Evolutionary conservation across 2,113 vertebrate genomes (phyloP).

Genomic region (Numida meleagris): DNA sequence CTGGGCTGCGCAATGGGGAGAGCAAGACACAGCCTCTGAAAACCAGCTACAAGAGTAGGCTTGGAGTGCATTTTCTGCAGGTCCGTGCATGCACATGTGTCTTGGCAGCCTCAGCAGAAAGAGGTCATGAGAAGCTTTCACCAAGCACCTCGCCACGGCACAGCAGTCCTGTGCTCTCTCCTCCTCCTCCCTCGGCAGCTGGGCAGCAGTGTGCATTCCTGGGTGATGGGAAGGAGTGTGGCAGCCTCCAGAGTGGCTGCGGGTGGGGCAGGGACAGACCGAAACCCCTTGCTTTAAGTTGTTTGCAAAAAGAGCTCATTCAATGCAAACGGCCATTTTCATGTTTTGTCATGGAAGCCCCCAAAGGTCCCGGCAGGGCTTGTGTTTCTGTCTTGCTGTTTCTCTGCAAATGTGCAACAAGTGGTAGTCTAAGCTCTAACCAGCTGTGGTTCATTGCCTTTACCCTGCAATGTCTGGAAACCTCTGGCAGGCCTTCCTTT

Average conservation of each 20-base stretch:
- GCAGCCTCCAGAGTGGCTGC: background rate
- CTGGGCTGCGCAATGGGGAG: background rate
- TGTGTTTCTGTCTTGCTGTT: background rate
- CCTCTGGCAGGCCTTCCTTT: background rate
- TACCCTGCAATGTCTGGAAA: background rate
- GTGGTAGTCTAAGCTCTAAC: background rate
- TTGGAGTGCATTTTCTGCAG: fast-evolving
- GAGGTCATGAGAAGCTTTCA: background rate
- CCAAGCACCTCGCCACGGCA: background rate
- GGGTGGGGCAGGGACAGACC: background rate
- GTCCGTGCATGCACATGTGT: fast-evolving
- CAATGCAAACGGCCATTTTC: background rate
- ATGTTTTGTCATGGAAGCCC: background rate
- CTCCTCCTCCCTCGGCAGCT: background rate
- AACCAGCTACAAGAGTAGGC: background rate
- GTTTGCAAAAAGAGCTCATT: background rate
- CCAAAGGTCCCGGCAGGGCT: background rate
- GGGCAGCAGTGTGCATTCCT: fast-evolving
- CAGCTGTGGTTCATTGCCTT: background rate
- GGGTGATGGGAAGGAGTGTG: background rate
- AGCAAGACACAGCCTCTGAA: background rate
- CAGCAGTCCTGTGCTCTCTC: background rate
- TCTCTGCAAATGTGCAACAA: background rate
- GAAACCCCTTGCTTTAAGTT: background rate
- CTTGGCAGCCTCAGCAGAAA: background rate